These are phyloP conservation scores for Silurus meridionalis DNA, from an alignment of 2,113 vertebrate species.

Conservation along the genomic window DNA sequence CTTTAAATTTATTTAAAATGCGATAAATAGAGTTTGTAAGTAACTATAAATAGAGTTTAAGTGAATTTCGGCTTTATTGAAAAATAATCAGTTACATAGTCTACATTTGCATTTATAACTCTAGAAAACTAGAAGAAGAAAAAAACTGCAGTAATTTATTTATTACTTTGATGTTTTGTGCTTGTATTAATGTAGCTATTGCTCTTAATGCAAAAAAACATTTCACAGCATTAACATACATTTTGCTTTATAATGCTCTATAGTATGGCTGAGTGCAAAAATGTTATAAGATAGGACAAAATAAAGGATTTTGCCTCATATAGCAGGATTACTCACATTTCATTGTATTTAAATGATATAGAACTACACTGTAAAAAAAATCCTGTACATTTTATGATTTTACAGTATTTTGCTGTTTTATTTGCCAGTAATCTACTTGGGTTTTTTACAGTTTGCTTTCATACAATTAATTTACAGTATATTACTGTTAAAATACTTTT, in stretches of 20 bases:
- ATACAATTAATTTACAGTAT: too few relatives aligned
- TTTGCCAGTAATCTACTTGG: too few relatives aligned
- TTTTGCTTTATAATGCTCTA: too few relatives aligned
- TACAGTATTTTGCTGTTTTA: too few relatives aligned
- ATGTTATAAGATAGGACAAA: not conserved
- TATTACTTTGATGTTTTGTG: not conserved
- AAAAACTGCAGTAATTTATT: not conserved
- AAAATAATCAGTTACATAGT: not conserved
- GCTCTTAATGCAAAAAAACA: not conserved
- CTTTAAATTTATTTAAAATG: too few relatives aligned
- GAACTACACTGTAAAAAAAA: too few relatives aligned
- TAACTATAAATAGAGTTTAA: too few relatives aligned
- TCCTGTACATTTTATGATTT: too few relatives aligned
- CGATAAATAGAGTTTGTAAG: too few relatives aligned
- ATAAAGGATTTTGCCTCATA: not conserved
- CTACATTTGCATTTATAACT: not conserved
- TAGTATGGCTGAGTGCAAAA: not conserved
- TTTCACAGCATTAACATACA: not conserved
- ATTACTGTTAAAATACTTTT: too few relatives aligned
- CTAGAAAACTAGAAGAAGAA: not conserved
- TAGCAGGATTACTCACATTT: not conserved
- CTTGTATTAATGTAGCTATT: not conserved
- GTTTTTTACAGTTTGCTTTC: too few relatives aligned
- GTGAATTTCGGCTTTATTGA: not conserved
- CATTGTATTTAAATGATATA: not conserved